Conservation (phyloP, 2,888 invertebrate genomes). For the Microctonus hyperodae region DNA sequence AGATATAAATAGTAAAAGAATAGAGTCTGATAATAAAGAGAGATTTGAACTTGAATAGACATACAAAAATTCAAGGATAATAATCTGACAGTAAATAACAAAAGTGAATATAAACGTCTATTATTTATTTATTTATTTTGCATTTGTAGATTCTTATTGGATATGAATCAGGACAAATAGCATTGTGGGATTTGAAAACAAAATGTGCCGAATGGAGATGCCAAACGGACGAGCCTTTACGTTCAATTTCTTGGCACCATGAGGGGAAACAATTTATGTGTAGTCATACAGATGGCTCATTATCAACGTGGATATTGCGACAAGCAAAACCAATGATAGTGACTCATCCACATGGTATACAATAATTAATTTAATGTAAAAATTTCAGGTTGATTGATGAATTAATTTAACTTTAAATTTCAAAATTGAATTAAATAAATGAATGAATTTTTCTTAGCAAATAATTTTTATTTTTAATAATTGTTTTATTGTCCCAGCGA, state of each 20-base stretch:
- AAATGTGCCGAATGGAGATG: slow-evolving; percentile 88
- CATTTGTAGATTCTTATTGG: slow-evolving; percentile 85
- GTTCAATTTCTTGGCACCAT: slow-evolving; percentile 94
- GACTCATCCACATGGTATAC: slow-evolving; percentile 88
- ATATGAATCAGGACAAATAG: slow-evolving; percentile 93
- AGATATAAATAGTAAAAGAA: too few species aligned
- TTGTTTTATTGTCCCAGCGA: too few species aligned
- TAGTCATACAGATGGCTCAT: slow-evolving; percentile 94
- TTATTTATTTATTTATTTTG: not conserved
- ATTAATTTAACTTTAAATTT: too few species aligned
- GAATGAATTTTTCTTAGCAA: too few species aligned
- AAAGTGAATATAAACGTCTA: not conserved
- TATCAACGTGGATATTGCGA: slow-evolving; percentile 91
- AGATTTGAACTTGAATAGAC: not conserved
- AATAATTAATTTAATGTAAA: not conserved
- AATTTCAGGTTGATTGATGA: too few species aligned
- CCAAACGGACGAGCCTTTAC: slow-evolving; percentile 77
- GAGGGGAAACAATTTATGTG: slow-evolving; percentile 98
- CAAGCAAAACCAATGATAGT: slow-evolving; percentile 80
- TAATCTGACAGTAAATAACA: too few species aligned
- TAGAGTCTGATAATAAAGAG: not conserved
- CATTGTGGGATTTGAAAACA: slow-evolving; percentile 93
- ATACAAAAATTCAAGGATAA: not conserved
- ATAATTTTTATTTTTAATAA: too few species aligned
- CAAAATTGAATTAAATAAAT: too few species aligned